Percentiles rank a stretch among this genome's conserved stretches.
Conservation (phyloP, 2,797 vertebrate species). For the Sphenopsis melanotis region DNA sequence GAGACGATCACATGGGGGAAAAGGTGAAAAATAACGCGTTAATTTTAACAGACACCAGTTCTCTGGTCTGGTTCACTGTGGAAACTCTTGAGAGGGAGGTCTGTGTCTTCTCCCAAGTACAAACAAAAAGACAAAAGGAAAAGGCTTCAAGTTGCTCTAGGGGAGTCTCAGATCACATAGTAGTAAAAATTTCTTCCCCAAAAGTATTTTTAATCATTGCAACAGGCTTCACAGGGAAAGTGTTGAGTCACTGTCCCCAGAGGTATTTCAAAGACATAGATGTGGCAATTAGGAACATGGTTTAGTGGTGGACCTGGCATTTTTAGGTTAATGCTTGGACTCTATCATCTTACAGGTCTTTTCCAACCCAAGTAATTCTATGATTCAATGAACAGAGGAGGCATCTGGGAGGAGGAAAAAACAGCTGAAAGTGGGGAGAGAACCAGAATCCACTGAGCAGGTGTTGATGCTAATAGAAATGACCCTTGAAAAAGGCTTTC, state of each 20-base stretch:
- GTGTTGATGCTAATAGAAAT: background rate
- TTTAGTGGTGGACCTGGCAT: background rate
- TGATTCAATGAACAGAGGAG: background rate
- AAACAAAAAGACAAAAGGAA: background rate
- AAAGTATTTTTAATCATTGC: background rate
- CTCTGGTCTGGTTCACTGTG: background rate
- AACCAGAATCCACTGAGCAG: background rate
- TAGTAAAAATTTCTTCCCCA: background rate
- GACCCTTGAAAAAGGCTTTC: background rate
- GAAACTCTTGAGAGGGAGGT: background rate
- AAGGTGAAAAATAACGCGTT: background rate
- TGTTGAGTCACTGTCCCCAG: background rate
- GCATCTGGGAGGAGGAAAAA: background rate
- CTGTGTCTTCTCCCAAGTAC: background rate
- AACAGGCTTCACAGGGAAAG: background rate
- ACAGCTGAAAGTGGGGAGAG: background rate
- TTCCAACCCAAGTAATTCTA: background rate
- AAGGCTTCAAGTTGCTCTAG: background rate
- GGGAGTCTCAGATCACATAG: background rate
- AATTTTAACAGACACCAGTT: background rate
- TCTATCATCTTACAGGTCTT: background rate
- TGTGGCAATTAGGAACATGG: background rate
- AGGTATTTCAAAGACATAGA: background rate
- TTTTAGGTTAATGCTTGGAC: background rate
- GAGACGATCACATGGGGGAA: background rate